Evolutionary conservation across 2,888 invertebrate species (phyloP).

Genomic region (Amblyjoppa fuscipennis): DNA sequence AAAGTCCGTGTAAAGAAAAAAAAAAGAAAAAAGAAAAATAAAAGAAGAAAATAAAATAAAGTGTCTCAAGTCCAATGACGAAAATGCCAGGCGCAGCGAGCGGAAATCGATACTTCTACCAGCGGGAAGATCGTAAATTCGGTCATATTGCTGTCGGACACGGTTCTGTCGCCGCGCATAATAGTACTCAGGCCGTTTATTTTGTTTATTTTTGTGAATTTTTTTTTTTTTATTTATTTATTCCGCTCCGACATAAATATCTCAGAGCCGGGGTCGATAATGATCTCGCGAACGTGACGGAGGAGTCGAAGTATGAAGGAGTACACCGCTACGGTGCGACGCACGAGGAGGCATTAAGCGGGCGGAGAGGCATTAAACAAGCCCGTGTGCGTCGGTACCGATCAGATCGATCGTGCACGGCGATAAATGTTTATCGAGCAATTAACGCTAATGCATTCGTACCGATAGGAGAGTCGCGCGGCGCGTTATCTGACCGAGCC

Average conservation of each 20-base stretch:
- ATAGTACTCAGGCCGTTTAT: constrained; percentile 2
- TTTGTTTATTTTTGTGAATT: constrained; percentile 17
- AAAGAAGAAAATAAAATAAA: not conserved
- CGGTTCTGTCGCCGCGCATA: constrained; percentile 19
- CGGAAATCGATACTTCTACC: constrained; percentile 28
- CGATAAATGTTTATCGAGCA: constrained; percentile 69
- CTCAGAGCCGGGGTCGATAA: constrained; percentile 56
- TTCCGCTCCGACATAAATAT: constrained; percentile 50
- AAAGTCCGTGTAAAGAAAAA: constrained; percentile 22
- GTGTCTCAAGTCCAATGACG: not conserved
- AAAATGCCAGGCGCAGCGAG: constrained; percentile 13
- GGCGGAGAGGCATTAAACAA: constrained; percentile 45
- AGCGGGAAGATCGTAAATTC: constrained; percentile 57
- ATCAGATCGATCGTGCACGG: constrained; percentile 64
- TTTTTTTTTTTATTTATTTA: constrained; percentile 21
- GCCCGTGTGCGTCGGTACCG: constrained; percentile 51
- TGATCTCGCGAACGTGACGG: constrained; percentile 55
- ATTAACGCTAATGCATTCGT: constrained; percentile 70
- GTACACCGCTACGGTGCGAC: constrained; percentile 27
- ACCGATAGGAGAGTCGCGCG: constrained; percentile 53
- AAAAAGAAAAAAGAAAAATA: not conserved
- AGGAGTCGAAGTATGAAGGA: constrained; percentile 56
- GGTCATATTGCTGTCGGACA: not conserved
- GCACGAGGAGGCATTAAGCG: constrained; percentile 26
- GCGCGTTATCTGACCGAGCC: constrained; percentile 58